Evolutionary conservation across 2,888 invertebrate species (phyloP).

Genomic region (Nephrotoma flavescens): DNA sequence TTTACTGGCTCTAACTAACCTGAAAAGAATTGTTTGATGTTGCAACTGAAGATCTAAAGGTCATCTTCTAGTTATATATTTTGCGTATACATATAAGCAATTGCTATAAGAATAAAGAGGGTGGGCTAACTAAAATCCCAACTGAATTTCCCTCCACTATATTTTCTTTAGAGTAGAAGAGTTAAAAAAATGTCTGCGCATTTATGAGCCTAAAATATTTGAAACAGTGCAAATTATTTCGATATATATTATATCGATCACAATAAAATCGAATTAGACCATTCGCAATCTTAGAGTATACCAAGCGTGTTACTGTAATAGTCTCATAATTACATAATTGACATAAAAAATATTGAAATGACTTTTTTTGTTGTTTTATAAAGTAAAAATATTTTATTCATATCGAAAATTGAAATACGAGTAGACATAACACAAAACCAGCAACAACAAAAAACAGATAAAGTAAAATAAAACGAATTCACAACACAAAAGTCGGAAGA

Average conservation of each 20-base stretch:
- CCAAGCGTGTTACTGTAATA: not conserved
- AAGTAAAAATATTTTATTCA: not conserved
- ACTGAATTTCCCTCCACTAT: too few relatives aligned
- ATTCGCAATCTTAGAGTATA: not conserved
- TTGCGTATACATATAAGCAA: too few relatives aligned
- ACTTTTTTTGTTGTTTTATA: not conserved
- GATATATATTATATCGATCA: not conserved
- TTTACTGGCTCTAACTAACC: too few relatives aligned
- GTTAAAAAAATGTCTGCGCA: too few relatives aligned
- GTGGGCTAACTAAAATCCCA: too few relatives aligned
- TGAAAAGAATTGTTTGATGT: too few relatives aligned
- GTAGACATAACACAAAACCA: not conserved
- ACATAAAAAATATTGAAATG: not conserved
- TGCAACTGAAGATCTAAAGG: too few relatives aligned
- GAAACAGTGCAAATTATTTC: too few relatives aligned
- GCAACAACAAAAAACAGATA: not conserved
- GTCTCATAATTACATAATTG: not conserved
- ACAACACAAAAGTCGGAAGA: not conserved
- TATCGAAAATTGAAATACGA: not conserved
- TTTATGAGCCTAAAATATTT: too few relatives aligned
- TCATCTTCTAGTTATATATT: too few relatives aligned
- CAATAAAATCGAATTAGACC: not conserved
- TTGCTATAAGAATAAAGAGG: too few relatives aligned
- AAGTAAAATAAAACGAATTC: not conserved
- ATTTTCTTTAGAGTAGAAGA: too few relatives aligned